These are phyloP conservation scores for Porites rus DNA, from an alignment of 92 coral and sea anemone genomes.

Conservation along the genomic window DNA sequence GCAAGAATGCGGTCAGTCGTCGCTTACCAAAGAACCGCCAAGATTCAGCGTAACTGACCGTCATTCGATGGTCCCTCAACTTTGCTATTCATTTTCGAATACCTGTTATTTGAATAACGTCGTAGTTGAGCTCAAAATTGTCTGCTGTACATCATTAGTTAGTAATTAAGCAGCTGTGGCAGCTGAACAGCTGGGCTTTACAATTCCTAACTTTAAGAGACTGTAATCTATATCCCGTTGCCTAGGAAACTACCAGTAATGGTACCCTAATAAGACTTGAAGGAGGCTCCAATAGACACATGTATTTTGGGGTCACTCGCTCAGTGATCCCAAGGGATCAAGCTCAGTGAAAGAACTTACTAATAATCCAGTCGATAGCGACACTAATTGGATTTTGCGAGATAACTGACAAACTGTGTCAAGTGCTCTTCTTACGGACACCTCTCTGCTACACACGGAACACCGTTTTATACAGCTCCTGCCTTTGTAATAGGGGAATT, in stretches of 20 bases:
- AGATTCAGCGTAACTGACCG: background rate
- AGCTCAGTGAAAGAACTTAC: background rate
- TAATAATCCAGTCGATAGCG: no score
- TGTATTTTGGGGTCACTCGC: background rate
- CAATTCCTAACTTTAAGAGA: conserved; percentile 21
- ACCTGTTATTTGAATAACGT: background rate
- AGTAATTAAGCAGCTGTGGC: conserved; percentile 26
- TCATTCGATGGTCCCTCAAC: background rate
- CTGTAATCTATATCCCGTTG: conserved; percentile 15
- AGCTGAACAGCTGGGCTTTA: conserved; percentile 5
- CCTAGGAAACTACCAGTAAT: conserved; percentile 23
- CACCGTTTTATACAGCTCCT: no score
- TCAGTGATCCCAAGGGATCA: background rate
- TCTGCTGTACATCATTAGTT: background rate
- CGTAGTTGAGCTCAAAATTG: background rate
- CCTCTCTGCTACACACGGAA: no score
- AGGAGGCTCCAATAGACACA: background rate
- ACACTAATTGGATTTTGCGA: no score
- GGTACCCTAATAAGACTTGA: background rate
- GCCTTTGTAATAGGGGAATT: no score
- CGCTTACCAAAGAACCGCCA: background rate
- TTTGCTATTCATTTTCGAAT: background rate
- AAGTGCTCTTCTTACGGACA: no score
- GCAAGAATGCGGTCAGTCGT: background rate
- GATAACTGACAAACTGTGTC: no score